These are phyloP conservation scores for Tupaia tana DNA, from an alignment of 2,113 vertebrate species.

Conservation along the genomic window DNA sequence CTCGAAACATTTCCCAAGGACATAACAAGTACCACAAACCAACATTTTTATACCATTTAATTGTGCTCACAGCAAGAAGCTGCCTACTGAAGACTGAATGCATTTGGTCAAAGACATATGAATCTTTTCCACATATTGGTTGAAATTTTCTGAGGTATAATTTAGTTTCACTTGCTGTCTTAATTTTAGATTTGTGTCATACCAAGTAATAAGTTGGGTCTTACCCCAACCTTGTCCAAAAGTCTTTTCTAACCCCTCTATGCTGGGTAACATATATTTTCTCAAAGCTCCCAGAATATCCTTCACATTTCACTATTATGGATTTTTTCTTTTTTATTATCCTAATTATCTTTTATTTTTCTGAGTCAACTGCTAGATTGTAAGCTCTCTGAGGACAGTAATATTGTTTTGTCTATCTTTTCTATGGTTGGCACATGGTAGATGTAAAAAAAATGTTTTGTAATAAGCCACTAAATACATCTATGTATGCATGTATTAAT, in stretches of 20 bases:
- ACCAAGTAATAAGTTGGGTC: constrained; percentile 31
- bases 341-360: constrained; percentile 25
- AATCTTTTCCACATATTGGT: constrained; percentile 58
- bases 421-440: neutral
- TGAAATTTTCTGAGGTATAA: constrained; percentile 61
- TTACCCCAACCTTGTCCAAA: neutral
- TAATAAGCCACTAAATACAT: neutral
- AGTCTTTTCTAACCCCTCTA: neutral
- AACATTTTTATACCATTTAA: neutral
- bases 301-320: neutral
- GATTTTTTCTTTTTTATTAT: neutral
- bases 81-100: constrained; percentile 2
- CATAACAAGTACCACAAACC: neutral
- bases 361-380: neutral
- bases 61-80: constrained; percentile 17
- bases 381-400: neutral
- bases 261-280: neutral
- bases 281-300: neutral
- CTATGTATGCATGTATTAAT: neutral
- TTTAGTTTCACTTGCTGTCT: constrained; percentile 51
- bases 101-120: constrained; percentile 40
- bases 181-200: constrained; percentile 40
- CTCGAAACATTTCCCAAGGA: neutral
- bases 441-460: constrained; percentile 42
- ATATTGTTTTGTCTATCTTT: neutral